Evolutionary conservation across 2,888 invertebrate genomes (phyloP), one percentile per base, ranked within the genome.

Genomic region (Microctonus hyperodae): DNA sequence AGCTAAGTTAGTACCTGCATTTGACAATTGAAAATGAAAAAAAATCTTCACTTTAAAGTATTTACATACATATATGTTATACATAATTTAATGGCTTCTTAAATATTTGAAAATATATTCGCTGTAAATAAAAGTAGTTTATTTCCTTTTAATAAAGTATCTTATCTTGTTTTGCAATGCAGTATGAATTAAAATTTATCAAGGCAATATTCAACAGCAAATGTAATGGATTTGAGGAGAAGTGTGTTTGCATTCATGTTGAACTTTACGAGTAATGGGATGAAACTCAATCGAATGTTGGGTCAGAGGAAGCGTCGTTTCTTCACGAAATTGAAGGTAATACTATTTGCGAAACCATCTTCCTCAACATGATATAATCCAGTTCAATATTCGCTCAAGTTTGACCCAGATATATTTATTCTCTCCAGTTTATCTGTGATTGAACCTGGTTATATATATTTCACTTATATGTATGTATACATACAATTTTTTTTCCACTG

Each of bases 21-120:
- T 51, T 51, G 51, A 51, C 51, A 23, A 51, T 51, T 51, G 51
- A 25, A 51, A 13, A 16, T 13, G 51, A 51, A 51, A 11, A 44
- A 20, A 11, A 51, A 51, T 13, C 23, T 7, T 16, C 9, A n/a
- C 7, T n/a, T 7, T 7, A 44, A 44, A 1, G 16, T 44, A 44
- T 44, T 44, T 44, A 16, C 16, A 44, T 16, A 28, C 28, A 28
- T 5, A 5, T 28, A 28, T 28, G n/a, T n/a, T n/a, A n/a, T n/a
- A n/a, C n/a, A n/a, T n/a, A 6, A 37, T 37, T 1, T n/a, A 37
- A 37, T n/a, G n/a, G n/a, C n/a, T n/a, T n/a, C n/a, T n/a, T n/a
- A n/a, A n/a, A n/a, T n/a, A n/a, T n/a, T n/a, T n/a, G n/a, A n/a
- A n/a, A n/a, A n/a, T n/a, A n/a, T n/a, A n/a, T n/a, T n/a, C n/a